Conservation (phyloP, 2,888 invertebrate species). For the Tetragonula carbonaria region DNA sequence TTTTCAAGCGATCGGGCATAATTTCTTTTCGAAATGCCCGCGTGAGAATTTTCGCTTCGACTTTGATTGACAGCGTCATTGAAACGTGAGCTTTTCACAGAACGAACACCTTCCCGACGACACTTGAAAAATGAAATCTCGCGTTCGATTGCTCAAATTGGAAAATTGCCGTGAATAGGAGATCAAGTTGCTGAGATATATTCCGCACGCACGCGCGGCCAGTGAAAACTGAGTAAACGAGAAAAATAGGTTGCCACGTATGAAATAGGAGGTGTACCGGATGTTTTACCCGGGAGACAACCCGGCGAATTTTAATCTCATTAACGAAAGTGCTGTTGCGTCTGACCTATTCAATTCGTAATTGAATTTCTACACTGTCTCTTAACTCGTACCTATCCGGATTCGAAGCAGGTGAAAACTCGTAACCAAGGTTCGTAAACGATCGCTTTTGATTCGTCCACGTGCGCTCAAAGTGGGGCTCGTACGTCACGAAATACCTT, state of each 20-base stretch:
- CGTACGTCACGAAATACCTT: slow-evolving; percentile 36
- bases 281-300: neutral
- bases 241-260: neutral
- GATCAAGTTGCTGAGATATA: neutral
- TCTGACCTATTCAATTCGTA: neutral
- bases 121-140: too few relatives aligned
- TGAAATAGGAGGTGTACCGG: neutral
- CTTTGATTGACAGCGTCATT: too few relatives aligned
- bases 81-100: too few relatives aligned
- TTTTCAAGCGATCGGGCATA: too few relatives aligned
- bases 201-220: too few relatives aligned
- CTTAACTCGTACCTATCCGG: neutral
- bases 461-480: neutral
- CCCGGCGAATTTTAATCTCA: neutral
- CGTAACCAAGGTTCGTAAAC: neutral
- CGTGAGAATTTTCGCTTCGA: too few relatives aligned
- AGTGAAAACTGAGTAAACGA: neutral
- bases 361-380: neutral
- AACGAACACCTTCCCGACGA: too few relatives aligned
- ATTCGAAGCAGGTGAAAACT: neutral
- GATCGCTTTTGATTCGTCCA: too few relatives aligned
- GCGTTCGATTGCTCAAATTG: too few relatives aligned
- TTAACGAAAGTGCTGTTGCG: neutral
- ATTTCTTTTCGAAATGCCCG: too few relatives aligned
- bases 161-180: neutral